Evolutionary conservation across 2,888 invertebrate species (phyloP), one percentile per base, ranked within the genome.

Genomic region (Metacarcinus magister): DNA sequence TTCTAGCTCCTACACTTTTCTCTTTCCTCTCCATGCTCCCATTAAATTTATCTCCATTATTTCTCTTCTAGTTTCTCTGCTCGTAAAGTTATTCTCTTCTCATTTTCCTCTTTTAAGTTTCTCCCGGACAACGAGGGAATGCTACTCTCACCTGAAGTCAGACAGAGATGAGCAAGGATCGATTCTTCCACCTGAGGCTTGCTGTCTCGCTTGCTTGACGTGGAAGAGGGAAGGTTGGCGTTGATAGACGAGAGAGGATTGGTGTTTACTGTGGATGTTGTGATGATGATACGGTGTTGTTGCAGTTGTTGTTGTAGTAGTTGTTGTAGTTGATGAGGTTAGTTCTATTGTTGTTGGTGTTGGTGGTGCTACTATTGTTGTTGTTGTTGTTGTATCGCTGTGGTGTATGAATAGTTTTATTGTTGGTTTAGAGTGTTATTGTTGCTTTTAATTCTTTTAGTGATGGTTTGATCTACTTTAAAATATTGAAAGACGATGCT

Each of bases 11-110:
- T 82, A 32, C 28, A 82, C 32, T 82, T 82, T 82, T 32, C 82
- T 28, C 32, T 10, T 23, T 28, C 82, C 82, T 82, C 82, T 82
- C 82, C 82, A 82, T 82, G 82, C 82, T 4, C 28, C 28, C 82
- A 82, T 82, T 82, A 82, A 82, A 4, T 32, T 82, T 32, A 82
- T 82, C 82, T 82, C 32, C 32, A 32, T 82, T 82, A 82, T 82
- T 82, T 82, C 32, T 82, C 32, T 82, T 32, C 82, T 32, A 32
- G 8, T 28, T 67, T 54, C 54, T 16, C 82, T 82, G 32, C 82
- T 32, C 82, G 7, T 32, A 32, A 67, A 82, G 82, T 32, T 32
- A 32, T 82, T 82, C 32, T 7, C 32, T 82, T 82, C 32, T 82
- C 82, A 67, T 32, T 82, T 82, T 32, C 82, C 82, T 82, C 8